Evolutionary conservation across 2,113 vertebrate species (phyloP), one percentile per base, ranked within the genome.

Genomic region (Chelonoidis abingdonii): DNA sequence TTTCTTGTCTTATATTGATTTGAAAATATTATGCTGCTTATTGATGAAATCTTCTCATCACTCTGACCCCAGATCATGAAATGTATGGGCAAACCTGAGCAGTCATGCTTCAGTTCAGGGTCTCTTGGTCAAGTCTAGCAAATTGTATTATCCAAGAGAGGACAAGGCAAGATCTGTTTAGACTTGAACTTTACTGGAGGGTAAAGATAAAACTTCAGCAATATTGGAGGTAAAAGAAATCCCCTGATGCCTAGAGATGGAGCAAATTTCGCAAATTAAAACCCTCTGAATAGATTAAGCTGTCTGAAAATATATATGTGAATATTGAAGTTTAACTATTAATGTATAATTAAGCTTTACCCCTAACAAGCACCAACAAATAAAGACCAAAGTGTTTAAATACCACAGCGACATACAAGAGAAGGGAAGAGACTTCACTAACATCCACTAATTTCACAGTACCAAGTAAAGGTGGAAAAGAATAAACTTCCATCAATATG

Each of bases 121-220:
- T 89, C 75, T 35, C 52, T 49, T 31, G 11, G 31, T 31, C 3
- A 59, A 24, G 54, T 21, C 59, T 85, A 72, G 38, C 25, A 57
- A 84, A 31, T 44, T n/a, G 50, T 53, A 59, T 86, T 89, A 76
- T 10, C 49, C 29, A 35, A 44, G 38, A 19, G 27, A 78, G 75
- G 14, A 47, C 78, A 50, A 62, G 38, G 41, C 29, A 25, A 86
- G 14, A 29, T 10, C 35, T 65, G 44, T 80, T 90, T 72, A 31
- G 25, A 41, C 53, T 62, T 84, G 89, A 62, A 90, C 47, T 79
- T 90, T 84, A 65, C 69, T 78, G 65, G 25, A 84, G 17, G n/a
- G 27, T 31, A 84, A 78, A 29, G 22, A 79, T 84, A 59, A 84
- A 90, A 62, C 29, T 6, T 79, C 49, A 53, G 57, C 21, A 76